Evolutionary conservation across 30 jellyfish, hydroid and myxozoan species (phyloP).

Genomic region (Hydra vulgaris): DNA sequence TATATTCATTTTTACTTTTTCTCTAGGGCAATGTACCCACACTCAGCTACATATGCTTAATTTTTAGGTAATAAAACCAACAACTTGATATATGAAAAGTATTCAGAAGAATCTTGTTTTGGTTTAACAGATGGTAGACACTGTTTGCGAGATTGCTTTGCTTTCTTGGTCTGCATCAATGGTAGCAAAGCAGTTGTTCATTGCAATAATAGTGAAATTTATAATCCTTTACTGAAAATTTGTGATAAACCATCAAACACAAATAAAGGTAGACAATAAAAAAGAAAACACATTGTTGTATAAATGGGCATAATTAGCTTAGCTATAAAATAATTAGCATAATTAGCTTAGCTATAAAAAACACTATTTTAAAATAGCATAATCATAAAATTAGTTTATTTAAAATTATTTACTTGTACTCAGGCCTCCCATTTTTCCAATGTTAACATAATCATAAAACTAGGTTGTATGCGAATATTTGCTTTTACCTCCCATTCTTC

Average conservation of each 20-base stretch:
- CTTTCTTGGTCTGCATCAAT: conserved; percentile 13
- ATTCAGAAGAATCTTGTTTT: conserved; percentile 4
- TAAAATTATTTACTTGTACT: no score
- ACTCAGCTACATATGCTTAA: background rate
- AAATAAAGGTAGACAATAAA: conserved; percentile 2
- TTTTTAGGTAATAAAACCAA: background rate
- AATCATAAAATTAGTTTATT: no score
- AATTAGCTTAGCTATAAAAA: no score
- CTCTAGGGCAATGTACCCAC: background rate
- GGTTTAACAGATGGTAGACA: conserved; percentile 9
- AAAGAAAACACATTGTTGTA: background rate
- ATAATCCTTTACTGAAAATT: background rate
- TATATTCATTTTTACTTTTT: background rate
- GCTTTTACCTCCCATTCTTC: no score
- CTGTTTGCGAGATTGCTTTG: conserved; percentile 8
- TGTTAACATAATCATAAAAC: no score
- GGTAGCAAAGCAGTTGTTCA: background rate
- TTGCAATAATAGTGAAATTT: background rate
- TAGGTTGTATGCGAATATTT: no score
- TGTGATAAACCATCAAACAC: background rate
- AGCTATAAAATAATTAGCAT: no score
- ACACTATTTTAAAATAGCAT: no score
- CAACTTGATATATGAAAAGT: background rate
- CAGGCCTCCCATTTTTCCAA: no score
- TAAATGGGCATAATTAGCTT: no score